Base-by-base conservation (phyloP, 2,113 vertebrate species). In the Apteryx mantelli region DNA sequence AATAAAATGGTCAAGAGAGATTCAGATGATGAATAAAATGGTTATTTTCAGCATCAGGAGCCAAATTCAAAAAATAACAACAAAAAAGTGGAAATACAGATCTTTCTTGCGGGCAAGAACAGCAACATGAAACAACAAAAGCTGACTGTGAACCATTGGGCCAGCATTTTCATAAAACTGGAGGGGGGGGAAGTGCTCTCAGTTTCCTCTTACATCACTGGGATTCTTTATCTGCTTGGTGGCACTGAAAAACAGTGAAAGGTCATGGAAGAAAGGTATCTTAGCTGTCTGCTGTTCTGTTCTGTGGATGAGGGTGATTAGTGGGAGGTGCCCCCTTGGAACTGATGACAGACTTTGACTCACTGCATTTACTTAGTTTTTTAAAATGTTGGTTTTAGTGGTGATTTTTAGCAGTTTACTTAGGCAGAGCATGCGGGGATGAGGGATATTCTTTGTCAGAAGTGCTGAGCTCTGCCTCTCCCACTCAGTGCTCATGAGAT, bases 151-250 rank as follows among this genome's bases (percentile, higher is more conserved):
- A 89, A n/a, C 76, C 48, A 44, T 5, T 95, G 77, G 86, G 84
- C 16, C 30, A 64, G 30, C 38, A 38, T 14, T 82, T 91, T 88
- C 90, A 73, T 86, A 77, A 91, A 90, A 87, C 10, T 73, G 56
- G 38, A 32, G 58, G 77, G 48, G 36, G 36, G 36, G 77, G 79
- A 90, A 85, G 32, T 36, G 58, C n/a, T 10, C 71, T 85, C 9
- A 5, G 44, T 80, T 87, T 96, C 77, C 75, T 85, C 50, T 89
- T 91, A 42, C 17, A 2, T 85, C 82, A 85, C n/a, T 66, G 89
- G 56, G 92, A 91, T 88, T 89, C 86, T 93, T 92, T 95, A 94
- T 94, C 87, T 94, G 75, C 76, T 88, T 92, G 16, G 32, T 74
- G 71, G 71, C 79, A 56, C 30, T 91, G 66, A 85, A 87, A 93